Evolutionary conservation across 2,888 invertebrate genomes (phyloP), one percentile per base, ranked within the genome.

Genomic region (Lepidochrysops patricia): DNA sequence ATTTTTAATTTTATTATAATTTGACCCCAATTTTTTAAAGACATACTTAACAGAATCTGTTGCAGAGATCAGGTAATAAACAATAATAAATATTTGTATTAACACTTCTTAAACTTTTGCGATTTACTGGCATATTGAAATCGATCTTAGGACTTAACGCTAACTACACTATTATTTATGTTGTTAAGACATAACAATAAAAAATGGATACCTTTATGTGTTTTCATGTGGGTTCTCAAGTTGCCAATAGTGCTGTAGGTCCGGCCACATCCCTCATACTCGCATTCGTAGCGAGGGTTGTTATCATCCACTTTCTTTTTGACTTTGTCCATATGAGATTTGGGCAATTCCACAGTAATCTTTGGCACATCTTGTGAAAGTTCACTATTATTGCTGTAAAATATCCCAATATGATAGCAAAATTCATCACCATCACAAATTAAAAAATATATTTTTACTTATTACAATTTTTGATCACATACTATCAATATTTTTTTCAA

Each of bases 231-330:
- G 63, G 98, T 98, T 74, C 97, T 92, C 67, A 98, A 90, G 86
- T 98, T 98, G 58, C 98, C 98, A 68, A 96, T 94, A 4, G 98
- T 98, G 77, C 97, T 97, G 81, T 98, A 98, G 60, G 96, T 96
- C 70, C 97, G 91, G 65, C 92, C 91, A 79, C 98, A 98, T 13
- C 96, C 96, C 64, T 95, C 94, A 83, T 94, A 97, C 84, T 97
- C 95, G 85, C 98, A 98, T 73, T 91, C 92, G 80, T 95, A 97
- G 70, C 96, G 76, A 13, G 84, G 82, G 25, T 68, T 74, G 62
- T 73, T 79, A 67, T 86, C 88, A 34, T 85, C 88, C 34, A 70
- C 67, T 67, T 77, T 80, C 62, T 77, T 74, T 64, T 79, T 83
- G 66, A 62, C 75, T 60, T 79, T 79, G 60, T 84, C 82, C 80